phyloP scores from a whole-genome alignment of 2,888 invertebrate species.

The Melieria picta region DNA sequence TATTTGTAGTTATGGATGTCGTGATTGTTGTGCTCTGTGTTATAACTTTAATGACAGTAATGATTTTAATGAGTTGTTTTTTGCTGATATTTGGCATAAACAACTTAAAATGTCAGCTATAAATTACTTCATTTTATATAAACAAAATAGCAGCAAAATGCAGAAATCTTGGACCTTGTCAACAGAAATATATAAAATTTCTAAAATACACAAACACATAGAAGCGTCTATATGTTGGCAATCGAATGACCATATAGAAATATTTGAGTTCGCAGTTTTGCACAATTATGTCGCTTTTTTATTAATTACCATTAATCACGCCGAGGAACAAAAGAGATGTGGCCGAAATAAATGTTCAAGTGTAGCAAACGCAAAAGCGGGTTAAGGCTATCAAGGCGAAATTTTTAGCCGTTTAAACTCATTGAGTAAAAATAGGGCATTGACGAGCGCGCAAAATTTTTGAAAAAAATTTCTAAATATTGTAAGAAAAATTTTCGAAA shows the following conservation, averaged over 20 bases:
- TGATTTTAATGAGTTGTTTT: not conserved
- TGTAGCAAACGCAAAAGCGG: not conserved
- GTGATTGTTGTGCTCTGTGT: not conserved
- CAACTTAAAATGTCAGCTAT: too few species aligned
- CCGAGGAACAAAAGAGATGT: not conserved
- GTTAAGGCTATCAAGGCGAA: slow-evolving; percentile 6
- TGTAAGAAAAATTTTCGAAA: too few species aligned
- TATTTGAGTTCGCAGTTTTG: too few species aligned
- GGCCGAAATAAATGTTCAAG: not conserved
- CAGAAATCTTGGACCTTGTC: too few species aligned
- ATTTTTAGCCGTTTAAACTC: not conserved
- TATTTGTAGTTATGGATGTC: not conserved
- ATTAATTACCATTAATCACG: not conserved
- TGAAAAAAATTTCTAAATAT: too few species aligned
- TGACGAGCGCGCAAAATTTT: not conserved
- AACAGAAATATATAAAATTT: too few species aligned
- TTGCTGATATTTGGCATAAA: too few species aligned
- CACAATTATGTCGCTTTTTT: not conserved
- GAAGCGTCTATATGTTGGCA: too few species aligned
- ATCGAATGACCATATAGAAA: too few species aligned
- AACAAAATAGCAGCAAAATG: too few species aligned
- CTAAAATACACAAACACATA: too few species aligned
- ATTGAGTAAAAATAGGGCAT: not conserved
- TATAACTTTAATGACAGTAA: not conserved
- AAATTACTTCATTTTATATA: too few species aligned